Base-by-base conservation (phyloP, 2,113 vertebrate genomes). In the Arenaria interpres region DNA sequence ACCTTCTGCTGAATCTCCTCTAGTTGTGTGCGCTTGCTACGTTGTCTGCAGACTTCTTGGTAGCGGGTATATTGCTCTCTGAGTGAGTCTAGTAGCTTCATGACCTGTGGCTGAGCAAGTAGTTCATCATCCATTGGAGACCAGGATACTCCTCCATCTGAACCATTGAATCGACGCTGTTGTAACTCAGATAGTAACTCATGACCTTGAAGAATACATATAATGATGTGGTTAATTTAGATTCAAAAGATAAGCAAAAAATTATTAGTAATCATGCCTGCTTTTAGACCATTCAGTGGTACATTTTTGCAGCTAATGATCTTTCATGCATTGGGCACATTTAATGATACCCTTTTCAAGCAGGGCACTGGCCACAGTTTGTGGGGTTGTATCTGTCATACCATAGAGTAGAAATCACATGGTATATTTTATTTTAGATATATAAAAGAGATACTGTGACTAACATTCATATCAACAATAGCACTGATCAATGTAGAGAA, bases 1-100 rank as follows among this genome's bases (percentile, higher is more conserved):
- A 99, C 99, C 96, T 99, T 99, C 98, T 99, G 98, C 35, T 99
- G 99, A 91, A 99, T 99, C 96, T 99, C 99, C 79, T 99, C 99
- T 2, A 99, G 98, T 89, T 99, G 99, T 1, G 98, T 99, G 80
- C 99, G 99, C n/a, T 99, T 99, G 97, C 99, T 99, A 8, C 99
- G 98, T 60, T 99, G 99, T 17, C 99, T 97, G 88, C 99, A 99
- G 13, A 99, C 98, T 93, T 99, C 99, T 97, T 99, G 99, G 97
- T 99, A 99, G 77, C 98, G 98, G 1, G 99, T 99, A 88, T 99
- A 99, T 48, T 99, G 99, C 90, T 99, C 99, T 76, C 99, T 97
- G 67, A 99, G 98, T 0, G 99, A 99, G 97, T 99, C 99, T 27
- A 99, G 63, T 50, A 99, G 98, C 97, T 99, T 99, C 99, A 99